phyloP scores from a whole-genome alignment of 2,113 vertebrate genomes.

The Zapus hudsonius region DNA sequence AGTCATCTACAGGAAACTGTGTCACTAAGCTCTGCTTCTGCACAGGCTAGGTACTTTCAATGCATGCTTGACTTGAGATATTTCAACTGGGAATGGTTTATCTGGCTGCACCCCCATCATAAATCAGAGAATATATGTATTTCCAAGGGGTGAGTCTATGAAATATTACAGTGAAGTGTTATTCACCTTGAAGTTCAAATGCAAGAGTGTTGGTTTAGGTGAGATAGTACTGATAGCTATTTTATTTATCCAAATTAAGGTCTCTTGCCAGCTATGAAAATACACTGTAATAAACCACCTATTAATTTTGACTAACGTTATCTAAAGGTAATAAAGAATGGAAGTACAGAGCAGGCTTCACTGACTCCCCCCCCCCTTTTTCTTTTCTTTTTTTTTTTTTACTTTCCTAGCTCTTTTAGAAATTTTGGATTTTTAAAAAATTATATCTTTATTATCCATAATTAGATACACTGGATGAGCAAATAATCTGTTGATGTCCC shows the following conservation, averaged over 20 bases:
- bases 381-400: not conserved
- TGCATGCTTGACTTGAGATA: not conserved
- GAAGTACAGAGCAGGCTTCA: not conserved
- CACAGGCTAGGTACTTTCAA: no score
- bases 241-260: not conserved
- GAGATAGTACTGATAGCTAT: not conserved
- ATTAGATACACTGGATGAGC: no score
- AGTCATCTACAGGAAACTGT: not conserved
- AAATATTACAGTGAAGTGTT: not conserved
- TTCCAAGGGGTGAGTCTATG: not conserved
- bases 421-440: not conserved
- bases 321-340: not conserved
- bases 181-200: not conserved
- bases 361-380: no score
- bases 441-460: no score
- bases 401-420: not conserved
- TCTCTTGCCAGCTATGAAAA: slow-evolving; percentile 29
- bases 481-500: no score
- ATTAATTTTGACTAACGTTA: not conserved
- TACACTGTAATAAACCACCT: not conserved
- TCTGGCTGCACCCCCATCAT: fast-evolving
- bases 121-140: not conserved
- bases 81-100: not conserved
- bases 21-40: not conserved
- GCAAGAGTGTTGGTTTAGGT: not conserved